Evolutionary conservation across 1,140 invertebrate genomes (phyloP).

Genomic region (Dendrolimus punctatus): DNA sequence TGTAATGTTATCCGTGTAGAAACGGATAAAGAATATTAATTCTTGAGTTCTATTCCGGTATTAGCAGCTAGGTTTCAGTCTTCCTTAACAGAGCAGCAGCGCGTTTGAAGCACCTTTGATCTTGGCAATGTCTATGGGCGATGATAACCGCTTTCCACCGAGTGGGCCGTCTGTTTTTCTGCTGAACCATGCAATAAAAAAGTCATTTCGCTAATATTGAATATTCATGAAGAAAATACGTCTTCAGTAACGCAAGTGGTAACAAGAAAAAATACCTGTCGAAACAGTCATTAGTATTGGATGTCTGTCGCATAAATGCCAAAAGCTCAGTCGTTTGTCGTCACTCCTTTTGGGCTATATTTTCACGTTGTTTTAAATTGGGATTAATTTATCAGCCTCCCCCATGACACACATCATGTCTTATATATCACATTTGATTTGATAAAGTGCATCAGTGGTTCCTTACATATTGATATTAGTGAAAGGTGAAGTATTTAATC

Average conservation of each 20-base stretch:
- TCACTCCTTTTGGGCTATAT: not conserved
- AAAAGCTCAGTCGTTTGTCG: conserved; percentile 7
- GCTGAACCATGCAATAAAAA: not conserved
- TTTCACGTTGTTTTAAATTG: conserved; percentile 1
- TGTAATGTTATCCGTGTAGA: too few relatives aligned
- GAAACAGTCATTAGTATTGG: conserved; percentile 7
- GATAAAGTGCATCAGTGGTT: too few relatives aligned
- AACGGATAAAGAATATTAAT: too few relatives aligned
- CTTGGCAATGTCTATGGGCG: too few relatives aligned
- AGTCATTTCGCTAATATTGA: conserved; percentile 4
- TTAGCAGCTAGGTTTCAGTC: too few relatives aligned
- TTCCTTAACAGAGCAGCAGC: not conserved
- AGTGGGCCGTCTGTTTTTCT: too few relatives aligned
- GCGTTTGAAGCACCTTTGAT: not conserved
- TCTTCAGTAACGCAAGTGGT: not conserved
- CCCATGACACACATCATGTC: not conserved
- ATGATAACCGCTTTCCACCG: too few relatives aligned
- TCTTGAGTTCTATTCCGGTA: not conserved
- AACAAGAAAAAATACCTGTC: conserved; percentile 9
- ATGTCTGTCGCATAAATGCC: conserved; percentile 10
- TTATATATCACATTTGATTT: not conserved
- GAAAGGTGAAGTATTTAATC: too few relatives aligned
- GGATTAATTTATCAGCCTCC: conserved; percentile 1
- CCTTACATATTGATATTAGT: too few relatives aligned
- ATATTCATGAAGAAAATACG: too few relatives aligned